Evolutionary conservation across 2,888 invertebrate genomes (phyloP).

Genomic region (Idaea dimidiata): DNA sequence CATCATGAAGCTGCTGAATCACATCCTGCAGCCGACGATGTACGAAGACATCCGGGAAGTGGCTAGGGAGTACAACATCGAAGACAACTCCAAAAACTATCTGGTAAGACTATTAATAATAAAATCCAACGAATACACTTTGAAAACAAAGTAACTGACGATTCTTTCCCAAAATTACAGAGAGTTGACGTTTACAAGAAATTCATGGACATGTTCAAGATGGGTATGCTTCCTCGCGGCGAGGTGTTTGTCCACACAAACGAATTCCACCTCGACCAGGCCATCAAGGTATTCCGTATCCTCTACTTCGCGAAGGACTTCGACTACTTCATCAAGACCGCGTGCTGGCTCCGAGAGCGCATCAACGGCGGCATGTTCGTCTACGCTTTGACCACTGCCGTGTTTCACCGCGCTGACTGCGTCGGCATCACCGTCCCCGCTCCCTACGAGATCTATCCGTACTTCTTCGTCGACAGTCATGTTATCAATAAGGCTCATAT

Average conservation of each 20-base stretch:
- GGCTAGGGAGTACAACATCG: slow-evolving; percentile 81
- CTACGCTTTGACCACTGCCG: slow-evolving; percentile 84
- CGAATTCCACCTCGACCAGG: slow-evolving; percentile 82
- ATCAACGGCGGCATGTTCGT: slow-evolving; percentile 88
- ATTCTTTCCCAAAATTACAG: slow-evolving; percentile 41
- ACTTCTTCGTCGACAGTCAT: slow-evolving; percentile 87
- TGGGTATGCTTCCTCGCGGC: slow-evolving; percentile 80
- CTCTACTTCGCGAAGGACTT: slow-evolving; percentile 86
- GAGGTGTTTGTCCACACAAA: slow-evolving; percentile 83
- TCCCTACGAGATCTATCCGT: slow-evolving; percentile 88
- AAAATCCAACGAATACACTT: neutral
- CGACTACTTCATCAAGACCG: slow-evolving; percentile 84
- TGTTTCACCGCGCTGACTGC: slow-evolving; percentile 85
- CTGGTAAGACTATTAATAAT: slow-evolving; percentile 48
- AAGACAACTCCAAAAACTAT: slow-evolving; percentile 81
- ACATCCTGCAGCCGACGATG: slow-evolving; percentile 82
- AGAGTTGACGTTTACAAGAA: slow-evolving; percentile 80
- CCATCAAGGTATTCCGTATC: slow-evolving; percentile 82
- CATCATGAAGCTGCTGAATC: slow-evolving; percentile 80
- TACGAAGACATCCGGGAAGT: slow-evolving; percentile 81
- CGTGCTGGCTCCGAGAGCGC: slow-evolving; percentile 85
- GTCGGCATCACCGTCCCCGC: slow-evolving; percentile 85
- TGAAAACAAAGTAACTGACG: neutral
- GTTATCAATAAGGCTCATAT: slow-evolving; percentile 85
- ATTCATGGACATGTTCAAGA: slow-evolving; percentile 77